phyloP scores from a whole-genome alignment of 1,140 invertebrate genomes.

The Drosophila athabasca region DNA sequence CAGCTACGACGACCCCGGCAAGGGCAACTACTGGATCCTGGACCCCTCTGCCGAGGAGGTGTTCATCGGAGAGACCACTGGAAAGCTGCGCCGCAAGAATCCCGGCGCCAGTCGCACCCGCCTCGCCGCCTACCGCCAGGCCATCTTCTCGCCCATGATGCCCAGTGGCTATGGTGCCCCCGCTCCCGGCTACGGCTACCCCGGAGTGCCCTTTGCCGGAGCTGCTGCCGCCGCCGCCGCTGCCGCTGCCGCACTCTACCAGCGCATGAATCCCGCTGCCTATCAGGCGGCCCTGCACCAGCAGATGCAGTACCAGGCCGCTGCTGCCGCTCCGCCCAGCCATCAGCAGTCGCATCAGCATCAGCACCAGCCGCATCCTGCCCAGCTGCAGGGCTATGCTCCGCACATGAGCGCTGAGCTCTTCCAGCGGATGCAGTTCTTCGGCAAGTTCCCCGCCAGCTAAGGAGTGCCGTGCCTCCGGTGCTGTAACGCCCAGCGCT shows the following conservation, averaged over 20 bases:
- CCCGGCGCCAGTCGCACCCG: slow-evolving; percentile 93
- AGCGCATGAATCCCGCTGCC: slow-evolving; percentile 74
- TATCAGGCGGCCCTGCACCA: slow-evolving; percentile 58
- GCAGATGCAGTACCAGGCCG: slow-evolving; percentile 60
- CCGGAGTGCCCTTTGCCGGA: slow-evolving; percentile 64
- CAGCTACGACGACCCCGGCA: slow-evolving; percentile 96
- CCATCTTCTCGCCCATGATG: slow-evolving; percentile 84
- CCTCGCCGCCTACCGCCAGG: slow-evolving; percentile 93
- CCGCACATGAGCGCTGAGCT: slow-evolving; percentile 68
- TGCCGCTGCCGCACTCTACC: slow-evolving; percentile 75
- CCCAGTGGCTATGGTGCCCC: slow-evolving; percentile 52
- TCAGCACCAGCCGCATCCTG: slow-evolving; percentile 28
- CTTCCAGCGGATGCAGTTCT: slow-evolving; percentile 81
- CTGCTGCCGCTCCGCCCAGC: slow-evolving; percentile 9
- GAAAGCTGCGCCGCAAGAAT: slow-evolving; percentile 94
- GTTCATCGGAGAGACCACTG: slow-evolving; percentile 98
- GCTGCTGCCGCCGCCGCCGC: slow-evolving; percentile 67
- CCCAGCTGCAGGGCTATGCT: slow-evolving; percentile 54
- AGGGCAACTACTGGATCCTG: slow-evolving; percentile 98
- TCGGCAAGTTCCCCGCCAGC: slow-evolving; percentile 76
- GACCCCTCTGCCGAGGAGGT: slow-evolving; percentile 97
- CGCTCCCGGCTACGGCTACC: slow-evolving; percentile 60
- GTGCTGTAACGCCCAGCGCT: slow-evolving; percentile 60
- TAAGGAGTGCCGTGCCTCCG: slow-evolving; percentile 29
- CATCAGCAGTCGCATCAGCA: neutral